phyloP scores from a whole-genome alignment of 2,113 vertebrate species.

The Passer montanus region DNA sequence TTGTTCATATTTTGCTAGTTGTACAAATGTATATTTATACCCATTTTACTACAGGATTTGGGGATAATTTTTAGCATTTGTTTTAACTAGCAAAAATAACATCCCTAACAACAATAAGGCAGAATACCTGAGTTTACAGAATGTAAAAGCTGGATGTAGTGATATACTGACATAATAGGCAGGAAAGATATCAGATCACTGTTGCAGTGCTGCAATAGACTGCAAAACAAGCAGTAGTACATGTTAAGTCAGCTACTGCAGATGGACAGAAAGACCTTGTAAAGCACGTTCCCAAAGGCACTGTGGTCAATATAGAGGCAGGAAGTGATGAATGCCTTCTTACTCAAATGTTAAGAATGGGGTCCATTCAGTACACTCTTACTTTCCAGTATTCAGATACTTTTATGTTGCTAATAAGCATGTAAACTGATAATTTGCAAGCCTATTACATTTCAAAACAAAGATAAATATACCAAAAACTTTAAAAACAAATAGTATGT shows the following conservation, averaged over 20 bases:
- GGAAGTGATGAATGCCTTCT: not conserved
- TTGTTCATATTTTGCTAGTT: not conserved
- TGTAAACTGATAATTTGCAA: not conserved
- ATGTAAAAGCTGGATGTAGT: not conserved
- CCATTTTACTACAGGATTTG: not conserved
- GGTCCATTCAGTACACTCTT: not conserved
- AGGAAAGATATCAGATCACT: not conserved
- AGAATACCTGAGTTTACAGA: not conserved
- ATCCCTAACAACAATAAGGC: not conserved
- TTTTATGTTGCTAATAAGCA: not conserved
- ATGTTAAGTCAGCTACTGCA: not conserved
- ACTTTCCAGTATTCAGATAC: not conserved
- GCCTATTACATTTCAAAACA: not conserved
- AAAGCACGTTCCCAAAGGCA: accelerated
- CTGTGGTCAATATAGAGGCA: not conserved
- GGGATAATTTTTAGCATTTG: not conserved
- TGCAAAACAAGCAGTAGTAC: not conserved
- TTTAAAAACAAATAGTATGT: not conserved
- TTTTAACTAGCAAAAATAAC: not conserved
- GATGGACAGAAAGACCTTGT: not conserved
- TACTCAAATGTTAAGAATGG: not conserved
- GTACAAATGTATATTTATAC: not conserved
- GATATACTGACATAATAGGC: not conserved
- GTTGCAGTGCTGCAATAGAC: not conserved
- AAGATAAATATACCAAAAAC: not conserved